Evolutionary conservation across 1,140 invertebrate species (phyloP).

Genomic region (Liolophura sinensis): DNA sequence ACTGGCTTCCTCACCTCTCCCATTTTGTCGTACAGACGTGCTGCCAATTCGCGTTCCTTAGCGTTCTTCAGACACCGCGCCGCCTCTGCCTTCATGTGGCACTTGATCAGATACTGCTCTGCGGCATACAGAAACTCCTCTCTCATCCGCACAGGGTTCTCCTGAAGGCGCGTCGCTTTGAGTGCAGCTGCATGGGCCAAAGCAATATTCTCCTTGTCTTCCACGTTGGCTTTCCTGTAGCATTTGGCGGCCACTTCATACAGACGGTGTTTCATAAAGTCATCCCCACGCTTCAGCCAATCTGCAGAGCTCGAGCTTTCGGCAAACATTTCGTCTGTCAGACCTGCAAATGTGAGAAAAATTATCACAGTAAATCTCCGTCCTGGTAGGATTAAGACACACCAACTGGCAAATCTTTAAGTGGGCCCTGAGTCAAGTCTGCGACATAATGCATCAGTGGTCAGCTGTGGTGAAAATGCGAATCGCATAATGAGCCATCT

Average conservation of each 20-base stretch:
- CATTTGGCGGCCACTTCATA: conserved; percentile 50
- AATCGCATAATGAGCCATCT: no score
- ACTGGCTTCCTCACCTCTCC: conserved; percentile 29
- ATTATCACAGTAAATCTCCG: neutral
- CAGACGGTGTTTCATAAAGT: conserved; percentile 42
- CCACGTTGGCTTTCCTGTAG: conserved; percentile 29
- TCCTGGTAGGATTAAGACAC: no score
- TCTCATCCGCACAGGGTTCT: conserved; percentile 35
- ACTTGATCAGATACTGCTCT: conserved; percentile 35
- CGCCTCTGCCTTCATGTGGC: conserved; percentile 31
- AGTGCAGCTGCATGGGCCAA: conserved; percentile 42
- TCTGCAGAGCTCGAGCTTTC: conserved; percentile 39
- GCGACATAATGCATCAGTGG: no score
- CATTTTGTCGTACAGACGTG: conserved; percentile 42
- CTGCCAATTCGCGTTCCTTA: conserved; percentile 32
- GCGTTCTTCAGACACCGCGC: conserved; percentile 45
- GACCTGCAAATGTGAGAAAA: conserved; percentile 12
- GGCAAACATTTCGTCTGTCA: conserved; percentile 38
- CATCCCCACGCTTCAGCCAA: conserved; percentile 43
- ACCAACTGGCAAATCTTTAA: neutral
- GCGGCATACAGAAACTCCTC: conserved; percentile 41
- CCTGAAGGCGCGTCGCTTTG: conserved; percentile 30
- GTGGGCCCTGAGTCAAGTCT: no score
- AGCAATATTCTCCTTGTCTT: conserved; percentile 34
- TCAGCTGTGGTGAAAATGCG: no score